These are phyloP conservation scores for Parotia lawesii DNA, from an alignment of 2,113 vertebrate species.

Conservation along the genomic window DNA sequence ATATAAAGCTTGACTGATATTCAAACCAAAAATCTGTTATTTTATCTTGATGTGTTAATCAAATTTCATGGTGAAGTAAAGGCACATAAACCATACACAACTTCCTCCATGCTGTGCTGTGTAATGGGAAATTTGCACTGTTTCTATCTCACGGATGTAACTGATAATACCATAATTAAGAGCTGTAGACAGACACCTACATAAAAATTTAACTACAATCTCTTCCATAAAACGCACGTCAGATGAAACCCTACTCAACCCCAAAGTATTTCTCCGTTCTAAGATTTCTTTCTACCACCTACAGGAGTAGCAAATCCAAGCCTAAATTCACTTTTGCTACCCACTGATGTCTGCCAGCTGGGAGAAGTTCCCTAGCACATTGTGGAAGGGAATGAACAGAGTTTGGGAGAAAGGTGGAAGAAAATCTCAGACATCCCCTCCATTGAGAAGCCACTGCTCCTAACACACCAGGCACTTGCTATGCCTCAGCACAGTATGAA, in stretches of 20 bases:
- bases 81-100: slow-evolving; percentile 16
- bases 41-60: slow-evolving; percentile 20
- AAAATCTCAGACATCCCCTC: not conserved
- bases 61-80: slow-evolving; percentile 49
- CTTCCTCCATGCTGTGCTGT: not conserved
- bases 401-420: not conserved
- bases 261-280: not conserved
- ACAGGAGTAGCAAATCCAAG: not conserved
- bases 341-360: not conserved
- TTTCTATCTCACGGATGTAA: not conserved
- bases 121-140: slow-evolving; percentile 32
- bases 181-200: not conserved
- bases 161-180: not conserved
- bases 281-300: not conserved
- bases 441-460: not conserved
- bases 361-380: not conserved
- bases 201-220: not conserved
- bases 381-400: not conserved
- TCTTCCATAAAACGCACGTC: not conserved
- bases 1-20: not conserved
- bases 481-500: not conserved
- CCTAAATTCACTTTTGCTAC: not conserved
- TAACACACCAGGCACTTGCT: not conserved
- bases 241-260: not conserved
- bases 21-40: not conserved